Evolutionary conservation across 2,888 invertebrate genomes (phyloP).

Genomic region (Diarsia rubi): DNA sequence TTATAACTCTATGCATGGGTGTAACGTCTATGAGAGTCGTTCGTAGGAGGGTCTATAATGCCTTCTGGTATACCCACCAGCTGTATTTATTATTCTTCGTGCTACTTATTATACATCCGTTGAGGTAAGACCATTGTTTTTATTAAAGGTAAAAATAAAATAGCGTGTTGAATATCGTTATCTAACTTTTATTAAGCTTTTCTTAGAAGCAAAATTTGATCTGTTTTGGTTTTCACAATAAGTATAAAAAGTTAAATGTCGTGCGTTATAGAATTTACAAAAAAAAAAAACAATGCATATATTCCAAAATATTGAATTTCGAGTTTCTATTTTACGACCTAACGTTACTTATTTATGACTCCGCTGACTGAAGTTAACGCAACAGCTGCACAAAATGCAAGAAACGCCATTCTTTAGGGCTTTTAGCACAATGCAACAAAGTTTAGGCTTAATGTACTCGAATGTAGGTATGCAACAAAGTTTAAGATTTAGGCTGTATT

Average conservation of each 20-base stretch:
- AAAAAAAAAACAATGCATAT: background rate
- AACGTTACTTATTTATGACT: slow-evolving; percentile 28
- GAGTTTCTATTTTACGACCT: slow-evolving; percentile 20
- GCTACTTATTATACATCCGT: slow-evolving; percentile 88
- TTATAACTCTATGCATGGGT: slow-evolving; percentile 84
- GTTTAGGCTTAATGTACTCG: slow-evolving; percentile 1
- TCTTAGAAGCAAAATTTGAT: background rate
- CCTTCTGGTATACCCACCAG: slow-evolving; percentile 90
- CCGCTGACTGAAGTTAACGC: slow-evolving; percentile 5
- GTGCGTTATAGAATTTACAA: background rate
- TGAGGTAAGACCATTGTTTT: slow-evolving; percentile 82
- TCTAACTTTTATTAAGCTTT: background rate
- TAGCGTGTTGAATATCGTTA: background rate
- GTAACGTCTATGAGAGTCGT: slow-evolving; percentile 85
- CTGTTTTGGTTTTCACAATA: too few species aligned
- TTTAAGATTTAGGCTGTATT: background rate
- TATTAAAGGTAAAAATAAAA: background rate
- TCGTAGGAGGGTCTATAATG: slow-evolving; percentile 86
- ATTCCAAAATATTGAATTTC: background rate
- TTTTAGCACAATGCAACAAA: slow-evolving; percentile 38
- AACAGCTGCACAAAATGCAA: slow-evolving; percentile 35
- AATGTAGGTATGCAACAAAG: slow-evolving; percentile 37
- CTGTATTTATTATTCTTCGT: slow-evolving; percentile 87
- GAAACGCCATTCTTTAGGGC: slow-evolving; percentile 6
- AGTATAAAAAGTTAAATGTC: background rate